phyloP scores from a whole-genome alignment of 2,113 vertebrate species.

The Marmota flaviventris region DNA sequence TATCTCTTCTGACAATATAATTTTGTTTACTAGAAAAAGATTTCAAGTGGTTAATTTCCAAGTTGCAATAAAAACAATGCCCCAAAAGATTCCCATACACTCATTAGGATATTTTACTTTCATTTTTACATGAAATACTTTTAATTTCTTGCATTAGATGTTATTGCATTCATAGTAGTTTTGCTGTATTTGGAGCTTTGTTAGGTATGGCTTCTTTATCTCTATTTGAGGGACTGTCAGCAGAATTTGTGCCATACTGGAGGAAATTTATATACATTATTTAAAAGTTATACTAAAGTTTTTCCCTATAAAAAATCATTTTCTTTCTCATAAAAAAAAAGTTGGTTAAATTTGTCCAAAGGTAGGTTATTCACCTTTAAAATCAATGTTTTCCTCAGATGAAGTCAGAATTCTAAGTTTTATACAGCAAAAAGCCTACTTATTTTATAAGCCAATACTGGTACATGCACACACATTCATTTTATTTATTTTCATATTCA shows the following conservation, averaged over 20 bases:
- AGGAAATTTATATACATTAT: not conserved
- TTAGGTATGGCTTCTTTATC: not conserved
- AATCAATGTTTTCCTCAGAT: not conserved
- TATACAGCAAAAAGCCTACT: not conserved
- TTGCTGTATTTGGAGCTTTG: not conserved
- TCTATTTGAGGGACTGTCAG: not conserved
- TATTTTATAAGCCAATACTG: not conserved
- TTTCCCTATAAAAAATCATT: not conserved
- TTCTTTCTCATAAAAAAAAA: not conserved
- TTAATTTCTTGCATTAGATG: slow-evolving; percentile 28
- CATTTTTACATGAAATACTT: slow-evolving; percentile 3
- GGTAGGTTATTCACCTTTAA: not conserved
- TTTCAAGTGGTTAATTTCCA: not conserved
- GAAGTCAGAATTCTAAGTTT: not conserved
- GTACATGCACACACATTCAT: not conserved
- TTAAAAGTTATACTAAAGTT: not conserved
- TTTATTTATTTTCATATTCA: not conserved
- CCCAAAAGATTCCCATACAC: not conserved
- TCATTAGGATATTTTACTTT: not conserved
- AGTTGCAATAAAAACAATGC: not conserved
- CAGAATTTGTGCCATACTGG: not conserved
- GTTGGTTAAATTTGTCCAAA: not conserved
- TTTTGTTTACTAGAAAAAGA: slow-evolving; percentile 3
- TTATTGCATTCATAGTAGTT: not conserved
- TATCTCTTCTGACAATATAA: slow-evolving; percentile 8